These are phyloP conservation scores for Trichonephila clavipes DNA, from an alignment of 1,140 invertebrate genomes.

Conservation along the genomic window DNA sequence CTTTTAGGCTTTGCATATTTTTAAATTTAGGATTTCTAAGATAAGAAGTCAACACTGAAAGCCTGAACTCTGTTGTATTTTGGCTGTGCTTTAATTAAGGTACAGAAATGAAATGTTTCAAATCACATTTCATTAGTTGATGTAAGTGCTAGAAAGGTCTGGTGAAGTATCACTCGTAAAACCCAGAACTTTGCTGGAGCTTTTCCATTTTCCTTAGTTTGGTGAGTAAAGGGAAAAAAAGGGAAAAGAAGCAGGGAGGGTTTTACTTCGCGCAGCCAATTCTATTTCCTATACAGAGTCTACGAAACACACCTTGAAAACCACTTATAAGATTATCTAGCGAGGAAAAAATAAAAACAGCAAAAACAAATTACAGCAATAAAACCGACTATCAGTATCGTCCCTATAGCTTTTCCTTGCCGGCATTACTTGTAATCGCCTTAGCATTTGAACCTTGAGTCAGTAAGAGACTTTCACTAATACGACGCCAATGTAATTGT, in stretches of 20 bases:
- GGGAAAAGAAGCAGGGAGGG: slow-evolving; percentile 11
- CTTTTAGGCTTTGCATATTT: no score
- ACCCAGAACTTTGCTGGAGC: slow-evolving; percentile 46
- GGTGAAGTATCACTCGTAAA: slow-evolving; percentile 64
- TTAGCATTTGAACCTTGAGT: slow-evolving; percentile 73
- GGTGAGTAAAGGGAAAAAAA: slow-evolving; percentile 35
- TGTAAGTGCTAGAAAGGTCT: slow-evolving; percentile 43
- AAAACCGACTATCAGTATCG: slow-evolving; percentile 71
- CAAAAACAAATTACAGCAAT: slow-evolving; percentile 73
- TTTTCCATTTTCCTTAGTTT: slow-evolving; percentile 64
- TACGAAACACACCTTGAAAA: slow-evolving; percentile 73
- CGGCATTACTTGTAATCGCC: slow-evolving; percentile 70
- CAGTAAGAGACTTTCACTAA: slow-evolving; percentile 63
- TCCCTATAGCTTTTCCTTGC: slow-evolving; percentile 66
- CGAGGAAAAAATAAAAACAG: slow-evolving; percentile 58
- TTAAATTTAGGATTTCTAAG: not conserved
- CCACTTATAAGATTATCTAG: slow-evolving; percentile 76
- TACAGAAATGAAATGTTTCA: slow-evolving; percentile 36
- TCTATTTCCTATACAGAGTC: slow-evolving; percentile 65
- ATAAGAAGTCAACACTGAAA: not conserved
- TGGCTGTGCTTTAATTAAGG: not conserved
- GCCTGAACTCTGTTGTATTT: not conserved
- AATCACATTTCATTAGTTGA: slow-evolving; percentile 69
- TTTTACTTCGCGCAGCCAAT: slow-evolving; percentile 64
- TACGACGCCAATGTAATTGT: slow-evolving; percentile 69